phyloP scores from a whole-genome alignment of 2,113 vertebrate genomes.

The Heterochromis multidens region DNA sequence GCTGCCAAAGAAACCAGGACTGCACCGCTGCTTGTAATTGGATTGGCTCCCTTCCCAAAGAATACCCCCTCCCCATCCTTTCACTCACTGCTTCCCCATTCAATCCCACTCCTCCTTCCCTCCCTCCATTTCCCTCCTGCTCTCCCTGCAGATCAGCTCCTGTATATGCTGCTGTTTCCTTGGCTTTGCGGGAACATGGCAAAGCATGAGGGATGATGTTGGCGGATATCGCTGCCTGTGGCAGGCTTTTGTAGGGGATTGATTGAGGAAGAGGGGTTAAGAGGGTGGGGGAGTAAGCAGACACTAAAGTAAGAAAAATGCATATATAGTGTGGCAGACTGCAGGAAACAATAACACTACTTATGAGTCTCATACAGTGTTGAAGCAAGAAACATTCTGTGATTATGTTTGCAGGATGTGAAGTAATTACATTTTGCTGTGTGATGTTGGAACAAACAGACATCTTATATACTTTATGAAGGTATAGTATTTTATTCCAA shows the following conservation, averaged over 20 bases:
- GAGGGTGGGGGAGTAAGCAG: slow-evolving; percentile 33
- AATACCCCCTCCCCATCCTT: slow-evolving; percentile 56
- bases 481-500: background rate
- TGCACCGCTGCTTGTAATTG: slow-evolving; percentile 79
- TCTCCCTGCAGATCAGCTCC: slow-evolving; percentile 61
- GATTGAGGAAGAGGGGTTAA: slow-evolving; percentile 53
- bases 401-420: background rate
- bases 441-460: background rate
- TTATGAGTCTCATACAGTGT: background rate
- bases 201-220: slow-evolving; percentile 40
- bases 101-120: slow-evolving; percentile 27
- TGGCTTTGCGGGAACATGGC: slow-evolving; percentile 64
- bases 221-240: slow-evolving; percentile 24
- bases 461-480: background rate
- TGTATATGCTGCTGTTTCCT: slow-evolving; percentile 71
- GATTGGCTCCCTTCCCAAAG: slow-evolving; percentile 82
- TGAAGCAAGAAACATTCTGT: background rate
- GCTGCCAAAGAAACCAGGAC: slow-evolving; percentile 69
- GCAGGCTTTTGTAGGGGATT: slow-evolving; percentile 46
- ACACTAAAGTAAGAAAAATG: slow-evolving; percentile 19
- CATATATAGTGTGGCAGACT: background rate
- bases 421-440: background rate
- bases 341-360: slow-evolving; percentile 16
- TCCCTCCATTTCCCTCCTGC: slow-evolving; percentile 34
- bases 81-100: slow-evolving; percentile 47